phyloP scores from a whole-genome alignment of 2,797 vertebrate genomes.

The Tachyglossus aculeatus region DNA sequence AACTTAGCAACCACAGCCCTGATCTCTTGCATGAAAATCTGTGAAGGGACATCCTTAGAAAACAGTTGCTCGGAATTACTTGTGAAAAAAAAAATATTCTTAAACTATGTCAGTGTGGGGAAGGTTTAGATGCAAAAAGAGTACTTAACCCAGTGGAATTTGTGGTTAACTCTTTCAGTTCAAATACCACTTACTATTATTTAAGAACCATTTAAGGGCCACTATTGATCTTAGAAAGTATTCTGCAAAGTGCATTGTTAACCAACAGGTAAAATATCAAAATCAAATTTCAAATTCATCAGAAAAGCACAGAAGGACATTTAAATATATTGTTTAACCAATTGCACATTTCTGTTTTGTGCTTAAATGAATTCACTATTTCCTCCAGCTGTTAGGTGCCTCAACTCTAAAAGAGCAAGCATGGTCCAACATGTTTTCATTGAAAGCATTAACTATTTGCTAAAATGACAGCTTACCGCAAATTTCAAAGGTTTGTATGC shows the following conservation, averaged over 20 bases:
- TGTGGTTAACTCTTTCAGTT: background rate
- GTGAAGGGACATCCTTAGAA: background rate
- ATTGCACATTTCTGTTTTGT: background rate
- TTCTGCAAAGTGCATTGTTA: background rate
- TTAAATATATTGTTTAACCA: conserved; percentile 25
- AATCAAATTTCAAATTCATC: background rate
- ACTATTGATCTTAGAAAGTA: conserved; percentile 18
- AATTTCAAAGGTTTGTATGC: conserved; percentile 79
- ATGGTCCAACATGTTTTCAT: background rate
- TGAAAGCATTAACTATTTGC: background rate
- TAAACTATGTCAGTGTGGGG: conserved; percentile 4
- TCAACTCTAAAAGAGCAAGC: background rate
- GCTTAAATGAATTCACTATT: background rate
- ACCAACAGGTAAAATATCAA: background rate
- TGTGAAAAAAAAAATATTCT: conserved; percentile 27
- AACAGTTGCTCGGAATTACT: conserved; percentile 17
- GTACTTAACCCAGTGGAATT: background rate
- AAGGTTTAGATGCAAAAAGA: background rate
- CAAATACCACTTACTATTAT: conserved; percentile 47
- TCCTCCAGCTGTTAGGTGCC: background rate
- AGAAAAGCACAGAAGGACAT: background rate
- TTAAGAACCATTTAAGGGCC: conserved; percentile 30
- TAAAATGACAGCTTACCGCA: conserved; percentile 73
- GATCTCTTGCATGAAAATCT: conserved; percentile 30
- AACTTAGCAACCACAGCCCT: conserved; percentile 12